Percentiles rank a stretch among this genome's conserved stretches.
Evolutionary conservation across 2,797 vertebrate species (phyloP).

Genomic region (Periparus ater): DNA sequence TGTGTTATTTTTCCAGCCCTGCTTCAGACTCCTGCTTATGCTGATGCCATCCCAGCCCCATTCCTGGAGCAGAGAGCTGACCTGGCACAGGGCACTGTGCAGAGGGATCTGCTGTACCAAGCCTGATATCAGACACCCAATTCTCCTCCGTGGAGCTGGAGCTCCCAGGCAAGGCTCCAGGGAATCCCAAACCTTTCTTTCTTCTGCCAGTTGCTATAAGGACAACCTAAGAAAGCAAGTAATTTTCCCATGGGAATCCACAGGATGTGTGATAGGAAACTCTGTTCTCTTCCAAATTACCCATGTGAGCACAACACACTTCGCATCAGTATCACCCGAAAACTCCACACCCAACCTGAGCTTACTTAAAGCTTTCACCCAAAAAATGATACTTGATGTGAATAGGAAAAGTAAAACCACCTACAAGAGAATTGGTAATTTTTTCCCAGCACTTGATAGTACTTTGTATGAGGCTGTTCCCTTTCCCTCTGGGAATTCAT

Average conservation of each 20-base stretch:
- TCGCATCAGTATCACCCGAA: not conserved
- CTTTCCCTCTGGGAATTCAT: not conserved
- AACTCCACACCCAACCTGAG: not conserved
- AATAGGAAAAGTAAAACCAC: not conserved
- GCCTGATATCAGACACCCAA: not conserved
- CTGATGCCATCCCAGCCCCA: not conserved
- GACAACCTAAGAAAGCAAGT: not conserved
- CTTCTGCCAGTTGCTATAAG: not conserved
- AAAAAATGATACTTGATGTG: not conserved
- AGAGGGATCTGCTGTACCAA: not conserved
- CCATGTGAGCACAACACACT: not conserved
- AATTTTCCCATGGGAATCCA: slow-evolving; percentile 12
- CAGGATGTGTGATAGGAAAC: not conserved
- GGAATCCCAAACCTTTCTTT: not conserved
- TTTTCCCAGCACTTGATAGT: not conserved
- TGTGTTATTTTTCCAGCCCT: not conserved
- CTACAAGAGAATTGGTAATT: not conserved
- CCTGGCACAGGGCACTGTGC: not conserved
- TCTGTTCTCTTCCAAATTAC: not conserved
- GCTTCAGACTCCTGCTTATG: not conserved
- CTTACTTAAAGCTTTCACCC: not conserved
- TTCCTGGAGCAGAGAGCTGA: not conserved
- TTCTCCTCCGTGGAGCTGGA: not conserved
- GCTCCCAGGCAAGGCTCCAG: not conserved
- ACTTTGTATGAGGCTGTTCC: not conserved